Evolutionary conservation across 2,888 invertebrate genomes (phyloP).

Genomic region (Philereme transversata): DNA sequence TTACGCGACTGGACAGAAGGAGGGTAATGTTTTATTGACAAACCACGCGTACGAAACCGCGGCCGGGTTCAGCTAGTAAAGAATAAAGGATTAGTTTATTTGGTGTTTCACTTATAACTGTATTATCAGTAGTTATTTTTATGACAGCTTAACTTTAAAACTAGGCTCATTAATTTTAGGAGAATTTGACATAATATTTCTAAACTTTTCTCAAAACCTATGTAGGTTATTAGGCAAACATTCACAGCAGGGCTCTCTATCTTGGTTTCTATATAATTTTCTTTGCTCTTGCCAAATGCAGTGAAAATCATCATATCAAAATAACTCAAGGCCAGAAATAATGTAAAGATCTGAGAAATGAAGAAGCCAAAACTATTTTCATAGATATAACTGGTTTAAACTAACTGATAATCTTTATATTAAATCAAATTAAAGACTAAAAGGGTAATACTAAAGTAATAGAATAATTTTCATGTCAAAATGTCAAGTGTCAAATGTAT

Average conservation of each 20-base stretch:
- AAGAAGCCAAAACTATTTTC: constrained; percentile 10
- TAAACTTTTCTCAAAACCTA: too few relatives aligned
- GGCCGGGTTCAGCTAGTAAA: too few relatives aligned
- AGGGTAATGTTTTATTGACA: too few relatives aligned
- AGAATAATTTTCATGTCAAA: constrained; percentile 15
- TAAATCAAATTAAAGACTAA: constrained; percentile 5
- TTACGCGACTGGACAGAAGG: too few relatives aligned
- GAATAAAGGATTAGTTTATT: neutral
- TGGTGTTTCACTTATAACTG: neutral
- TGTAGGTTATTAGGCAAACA: too few relatives aligned
- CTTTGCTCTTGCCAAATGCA: constrained; percentile 10
- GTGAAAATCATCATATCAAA: constrained; percentile 7
- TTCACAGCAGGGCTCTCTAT: too few relatives aligned
- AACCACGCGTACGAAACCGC: too few relatives aligned
- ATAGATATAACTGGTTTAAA: neutral
- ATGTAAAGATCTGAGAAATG: constrained; percentile 6
- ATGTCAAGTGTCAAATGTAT: constrained; percentile 7
- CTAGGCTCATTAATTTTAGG: too few relatives aligned
- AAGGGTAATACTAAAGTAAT: constrained; percentile 1
- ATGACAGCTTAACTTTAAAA: too few relatives aligned
- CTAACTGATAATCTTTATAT: neutral
- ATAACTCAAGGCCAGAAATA: constrained; percentile 4
- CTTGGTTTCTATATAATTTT: too few relatives aligned
- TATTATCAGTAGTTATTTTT: neutral
- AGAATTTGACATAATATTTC: too few relatives aligned